Conservation (phyloP, 2,113 vertebrate genomes). For the Pelusios castaneus region DNA sequence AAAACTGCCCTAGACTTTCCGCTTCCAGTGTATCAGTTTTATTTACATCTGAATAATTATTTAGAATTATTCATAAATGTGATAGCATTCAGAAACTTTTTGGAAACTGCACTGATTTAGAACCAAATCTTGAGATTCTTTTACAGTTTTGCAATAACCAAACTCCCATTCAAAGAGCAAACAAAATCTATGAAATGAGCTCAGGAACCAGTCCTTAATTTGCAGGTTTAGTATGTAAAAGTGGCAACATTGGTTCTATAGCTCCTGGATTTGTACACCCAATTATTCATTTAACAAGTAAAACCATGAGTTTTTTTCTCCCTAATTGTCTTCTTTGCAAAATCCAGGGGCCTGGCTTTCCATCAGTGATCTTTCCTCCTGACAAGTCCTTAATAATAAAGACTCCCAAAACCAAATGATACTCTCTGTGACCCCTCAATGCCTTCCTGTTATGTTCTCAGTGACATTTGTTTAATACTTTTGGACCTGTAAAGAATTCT, state of each 20-base stretch:
- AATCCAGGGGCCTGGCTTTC: background rate
- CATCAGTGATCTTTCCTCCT: background rate
- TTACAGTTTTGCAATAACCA: background rate
- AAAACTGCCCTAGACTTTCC: background rate
- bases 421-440: fast-evolving
- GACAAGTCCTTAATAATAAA: background rate
- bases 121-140: background rate
- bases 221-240: background rate
- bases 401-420: background rate
- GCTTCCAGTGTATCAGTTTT: background rate
- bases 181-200: background rate
- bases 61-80: background rate
- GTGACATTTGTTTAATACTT: background rate
- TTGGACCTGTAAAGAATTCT: background rate
- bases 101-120: background rate
- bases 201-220: background rate
- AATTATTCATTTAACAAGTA: background rate
- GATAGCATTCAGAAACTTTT: background rate
- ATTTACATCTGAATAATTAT: background rate
- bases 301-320: background rate
- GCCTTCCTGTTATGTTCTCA: background rate
- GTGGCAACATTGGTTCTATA: fast-evolving
- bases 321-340: background rate
- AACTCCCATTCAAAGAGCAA: fast-evolving
- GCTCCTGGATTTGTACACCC: background rate